A percentile compares a stretch with the other conserved stretches of the same genome.
Evolutionary conservation across 2,797 vertebrate species (phyloP).

Genomic region (Australoheros facetus): DNA sequence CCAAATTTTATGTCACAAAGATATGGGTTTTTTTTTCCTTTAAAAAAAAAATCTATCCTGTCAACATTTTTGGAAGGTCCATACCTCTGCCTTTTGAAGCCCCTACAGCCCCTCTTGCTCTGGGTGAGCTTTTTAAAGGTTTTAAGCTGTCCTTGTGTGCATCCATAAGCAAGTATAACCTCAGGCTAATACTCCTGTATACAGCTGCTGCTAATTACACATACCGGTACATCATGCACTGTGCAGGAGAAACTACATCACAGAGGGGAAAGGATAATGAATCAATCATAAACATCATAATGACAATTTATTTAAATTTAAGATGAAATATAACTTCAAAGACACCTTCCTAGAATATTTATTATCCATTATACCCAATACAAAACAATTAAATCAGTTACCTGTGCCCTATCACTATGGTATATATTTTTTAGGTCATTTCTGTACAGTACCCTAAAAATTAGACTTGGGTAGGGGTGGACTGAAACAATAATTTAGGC

Average conservation of each 20-base stretch:
- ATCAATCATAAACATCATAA: neutral
- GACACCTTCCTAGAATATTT: neutral
- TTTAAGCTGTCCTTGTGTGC: neutral
- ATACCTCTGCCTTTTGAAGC: neutral
- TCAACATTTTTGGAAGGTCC: neutral
- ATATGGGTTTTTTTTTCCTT: too few species aligned
- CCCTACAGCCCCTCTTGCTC: neutral
- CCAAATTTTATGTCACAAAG: neutral
- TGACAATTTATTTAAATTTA: neutral
- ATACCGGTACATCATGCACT: too few species aligned
- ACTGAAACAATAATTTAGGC: too few species aligned
- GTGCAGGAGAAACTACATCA: neutral
- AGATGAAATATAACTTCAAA: neutral
- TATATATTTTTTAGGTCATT: too few species aligned
- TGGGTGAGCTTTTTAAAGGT: neutral
- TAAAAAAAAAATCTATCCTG: neutral
- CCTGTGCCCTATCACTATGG: neutral
- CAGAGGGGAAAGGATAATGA: neutral
- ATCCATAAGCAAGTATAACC: neutral
- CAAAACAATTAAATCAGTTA: neutral
- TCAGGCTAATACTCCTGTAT: too few species aligned
- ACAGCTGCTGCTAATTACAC: too few species aligned
- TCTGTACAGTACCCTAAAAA: too few species aligned
- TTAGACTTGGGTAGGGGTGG: too few species aligned
- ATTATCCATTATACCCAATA: rapidly evolving